Conservation (phyloP, 2,113 vertebrate species). For the Helogale parvula region DNA sequence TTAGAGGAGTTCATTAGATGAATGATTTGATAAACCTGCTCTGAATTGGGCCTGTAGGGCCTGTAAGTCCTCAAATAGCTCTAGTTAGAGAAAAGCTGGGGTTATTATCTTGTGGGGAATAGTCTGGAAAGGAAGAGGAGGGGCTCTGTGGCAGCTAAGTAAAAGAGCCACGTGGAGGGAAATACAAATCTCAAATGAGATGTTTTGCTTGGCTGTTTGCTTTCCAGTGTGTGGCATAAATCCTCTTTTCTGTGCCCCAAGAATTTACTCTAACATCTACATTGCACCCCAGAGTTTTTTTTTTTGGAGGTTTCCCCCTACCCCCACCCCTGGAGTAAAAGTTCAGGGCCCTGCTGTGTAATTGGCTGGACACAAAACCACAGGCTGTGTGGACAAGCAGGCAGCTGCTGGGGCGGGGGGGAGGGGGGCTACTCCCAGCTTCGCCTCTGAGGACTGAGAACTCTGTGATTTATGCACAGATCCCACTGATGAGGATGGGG, state of each 20-base stretch:
- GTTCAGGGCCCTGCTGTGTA: constrained; percentile 21
- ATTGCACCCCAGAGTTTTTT: constrained; percentile 14
- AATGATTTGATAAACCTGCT: constrained; percentile 57
- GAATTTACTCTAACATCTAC: constrained; percentile 50
- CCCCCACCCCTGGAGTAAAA: neutral
- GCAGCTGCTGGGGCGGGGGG: too few relatives aligned
- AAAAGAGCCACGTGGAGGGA: neutral
- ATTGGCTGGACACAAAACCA: constrained; percentile 50
- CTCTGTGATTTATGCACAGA: neutral
- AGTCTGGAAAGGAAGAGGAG: neutral
- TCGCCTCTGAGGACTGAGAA: neutral
- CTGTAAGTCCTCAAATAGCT: constrained; percentile 18
- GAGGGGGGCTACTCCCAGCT: neutral
- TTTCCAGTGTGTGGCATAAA: constrained; percentile 53
- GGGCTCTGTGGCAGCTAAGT: neutral
- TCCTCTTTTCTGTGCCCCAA: constrained; percentile 35
- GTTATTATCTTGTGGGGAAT: neutral
- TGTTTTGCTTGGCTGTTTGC: neutral
- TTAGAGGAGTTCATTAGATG: constrained; percentile 71
- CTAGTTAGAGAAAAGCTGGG: neutral
- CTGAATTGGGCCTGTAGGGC: constrained; percentile 48
- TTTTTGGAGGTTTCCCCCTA: neutral
- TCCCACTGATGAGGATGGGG: neutral
- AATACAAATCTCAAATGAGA: constrained; percentile 24
- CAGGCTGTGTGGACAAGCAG: neutral